These are phyloP conservation scores for Molossus molossus DNA, from an alignment of 2,797 vertebrate species.

Conservation along the genomic window DNA sequence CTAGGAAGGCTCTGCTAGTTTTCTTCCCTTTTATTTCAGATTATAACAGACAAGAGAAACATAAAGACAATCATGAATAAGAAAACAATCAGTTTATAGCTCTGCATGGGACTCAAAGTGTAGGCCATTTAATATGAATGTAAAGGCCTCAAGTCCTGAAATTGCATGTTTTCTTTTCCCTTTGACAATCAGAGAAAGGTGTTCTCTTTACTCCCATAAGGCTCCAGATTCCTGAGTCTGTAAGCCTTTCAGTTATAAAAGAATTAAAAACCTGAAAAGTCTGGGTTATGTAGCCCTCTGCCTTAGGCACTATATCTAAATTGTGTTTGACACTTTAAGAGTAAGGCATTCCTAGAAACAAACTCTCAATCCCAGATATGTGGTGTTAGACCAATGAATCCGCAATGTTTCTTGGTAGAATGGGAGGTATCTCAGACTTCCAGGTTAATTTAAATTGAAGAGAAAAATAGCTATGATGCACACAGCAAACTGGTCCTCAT, in stretches of 20 bases:
- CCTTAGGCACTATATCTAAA: background rate
- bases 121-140: conserved; percentile 9
- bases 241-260: background rate
- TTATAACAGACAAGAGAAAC: background rate
- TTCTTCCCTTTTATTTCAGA: conserved; percentile 51
- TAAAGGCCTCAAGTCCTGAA: conserved; percentile 23
- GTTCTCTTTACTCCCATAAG: background rate
- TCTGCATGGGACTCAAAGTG: conserved; percentile 34
- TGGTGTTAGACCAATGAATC: background rate
- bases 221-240: background rate
- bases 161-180: background rate
- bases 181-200: background rate
- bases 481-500: background rate
- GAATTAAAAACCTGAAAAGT: conserved; percentile 14
- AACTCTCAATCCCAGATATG: background rate
- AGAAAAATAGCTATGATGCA: background rate
- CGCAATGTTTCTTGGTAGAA: conserved; percentile 4
- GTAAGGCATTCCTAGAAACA: conserved; percentile 38
- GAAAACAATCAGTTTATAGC: conserved; percentile 15
- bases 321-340: background rate
- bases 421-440: background rate
- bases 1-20: background rate
- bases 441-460: background rate
- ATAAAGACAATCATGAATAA: conserved; percentile 38
- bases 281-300: background rate